phyloP scores from a whole-genome alignment of 2,888 invertebrate genomes.

The Nudaria mundana region DNA sequence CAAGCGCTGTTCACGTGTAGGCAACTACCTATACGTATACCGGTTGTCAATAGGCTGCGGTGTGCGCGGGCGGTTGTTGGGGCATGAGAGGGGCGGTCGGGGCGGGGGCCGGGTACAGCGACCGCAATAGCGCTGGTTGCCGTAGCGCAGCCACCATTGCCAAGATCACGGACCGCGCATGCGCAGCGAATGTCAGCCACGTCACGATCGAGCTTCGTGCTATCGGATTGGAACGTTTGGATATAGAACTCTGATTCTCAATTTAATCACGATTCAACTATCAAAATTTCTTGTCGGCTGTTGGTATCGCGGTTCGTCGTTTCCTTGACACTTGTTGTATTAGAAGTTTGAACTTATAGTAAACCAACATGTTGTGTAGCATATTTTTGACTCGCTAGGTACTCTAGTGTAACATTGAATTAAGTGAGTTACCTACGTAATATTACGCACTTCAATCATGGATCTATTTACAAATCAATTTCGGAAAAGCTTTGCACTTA shows the following conservation, averaged over 20 bases:
- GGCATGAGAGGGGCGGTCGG: conserved; percentile 35
- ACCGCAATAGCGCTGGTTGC: conserved; percentile 71
- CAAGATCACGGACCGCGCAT: conserved; percentile 82
- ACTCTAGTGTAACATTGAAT: conserved; percentile 20
- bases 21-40: conserved; percentile 56
- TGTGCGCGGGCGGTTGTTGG: conserved; percentile 27
- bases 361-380: too few species aligned
- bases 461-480: conserved; percentile 7
- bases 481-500: too few species aligned
- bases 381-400: too few species aligned
- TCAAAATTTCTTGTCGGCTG: conserved; percentile 41
- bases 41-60: conserved; percentile 75
- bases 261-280: conserved; percentile 58
- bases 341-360: too few species aligned
- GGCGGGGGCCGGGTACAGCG: conserved; percentile 64
- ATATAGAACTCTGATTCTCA: conserved; percentile 64
- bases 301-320: too few species aligned
- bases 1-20: conserved; percentile 58
- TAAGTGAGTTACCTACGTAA: conserved; percentile 1
- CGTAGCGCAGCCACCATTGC: conserved; percentile 75
- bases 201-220: conserved; percentile 76
- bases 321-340: too few species aligned
- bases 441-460: conserved; percentile 23
- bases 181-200: conserved; percentile 79
- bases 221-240: conserved; percentile 67